Conservation (phyloP, 2,797 vertebrate species). For the Poecilia picta region DNA sequence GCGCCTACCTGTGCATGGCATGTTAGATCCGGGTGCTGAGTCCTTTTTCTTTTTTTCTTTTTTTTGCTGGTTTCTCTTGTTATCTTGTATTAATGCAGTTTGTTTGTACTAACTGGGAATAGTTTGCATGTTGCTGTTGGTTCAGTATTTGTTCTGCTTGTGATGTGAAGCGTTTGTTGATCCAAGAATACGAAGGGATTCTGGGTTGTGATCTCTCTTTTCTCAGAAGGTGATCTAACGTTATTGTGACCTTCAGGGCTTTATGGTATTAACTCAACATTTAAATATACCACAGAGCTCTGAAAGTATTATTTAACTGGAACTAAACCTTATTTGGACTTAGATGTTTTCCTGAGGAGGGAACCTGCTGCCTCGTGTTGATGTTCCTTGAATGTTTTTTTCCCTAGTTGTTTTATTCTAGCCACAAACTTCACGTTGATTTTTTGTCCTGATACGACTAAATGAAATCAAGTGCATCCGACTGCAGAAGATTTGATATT, state of each 20-base stretch:
- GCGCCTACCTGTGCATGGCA: slow-evolving; percentile 72
- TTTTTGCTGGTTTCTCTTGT: not conserved
- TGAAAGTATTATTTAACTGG: slow-evolving; percentile 26
- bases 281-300: slow-evolving; percentile 13
- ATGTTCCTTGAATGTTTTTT: not conserved
- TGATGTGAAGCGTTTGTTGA: slow-evolving; percentile 28
- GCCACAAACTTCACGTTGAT: not conserved
- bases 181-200: slow-evolving; percentile 26
- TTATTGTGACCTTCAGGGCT: slow-evolving; percentile 43
- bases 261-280: slow-evolving; percentile 2
- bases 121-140: slow-evolving; percentile 69
- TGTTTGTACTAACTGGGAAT: slow-evolving; percentile 72
- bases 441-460: not conserved
- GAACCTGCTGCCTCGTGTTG: slow-evolving; percentile 5
- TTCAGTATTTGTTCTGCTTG: slow-evolving; percentile 35
- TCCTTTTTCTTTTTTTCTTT: not conserved
- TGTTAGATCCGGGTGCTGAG: slow-evolving; percentile 63
- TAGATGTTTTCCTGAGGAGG: slow-evolving; percentile 16
- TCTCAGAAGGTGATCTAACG: slow-evolving; percentile 20
- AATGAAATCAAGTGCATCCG: not conserved
- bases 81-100: slow-evolving; percentile 23
- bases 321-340: slow-evolving; percentile 1
- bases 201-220: slow-evolving; percentile 35
- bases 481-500: not conserved
- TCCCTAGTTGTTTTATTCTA: not conserved